Percentiles rank a stretch among this genome's conserved stretches.
phyloP scores from a whole-genome alignment of 1,140 invertebrate genomes.

The Drosophila insularis region DNA sequence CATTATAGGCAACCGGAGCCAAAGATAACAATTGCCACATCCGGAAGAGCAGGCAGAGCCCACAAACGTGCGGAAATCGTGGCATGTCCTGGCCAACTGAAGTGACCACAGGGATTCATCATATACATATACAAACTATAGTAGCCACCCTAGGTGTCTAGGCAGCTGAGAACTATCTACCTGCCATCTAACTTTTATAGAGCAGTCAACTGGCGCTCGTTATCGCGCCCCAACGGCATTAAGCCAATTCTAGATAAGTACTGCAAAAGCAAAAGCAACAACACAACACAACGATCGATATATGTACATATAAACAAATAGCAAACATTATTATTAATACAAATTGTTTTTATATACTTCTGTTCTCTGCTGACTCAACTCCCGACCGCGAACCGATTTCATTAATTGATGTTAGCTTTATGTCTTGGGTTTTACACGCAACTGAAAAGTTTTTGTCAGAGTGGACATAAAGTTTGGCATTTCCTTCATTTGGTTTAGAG shows the following conservation, averaged over 20 bases:
- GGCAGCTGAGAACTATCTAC: background rate
- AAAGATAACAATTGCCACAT: conserved; percentile 55
- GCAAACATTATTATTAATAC: conserved; percentile 59
- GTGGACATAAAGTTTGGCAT: conserved; percentile 89
- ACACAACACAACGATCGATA: conserved; percentile 39
- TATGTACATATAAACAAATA: conserved; percentile 63
- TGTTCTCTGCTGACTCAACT: conserved; percentile 33
- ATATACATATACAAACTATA: background rate
- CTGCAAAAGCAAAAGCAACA: conserved; percentile 4
- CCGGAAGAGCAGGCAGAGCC: conserved; percentile 52
- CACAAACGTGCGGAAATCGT: conserved; percentile 58
- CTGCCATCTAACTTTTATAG: conserved; percentile 1
- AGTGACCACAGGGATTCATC: background rate
- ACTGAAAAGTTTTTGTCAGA: conserved; percentile 85
- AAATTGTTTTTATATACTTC: conserved; percentile 36
- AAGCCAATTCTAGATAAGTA: conserved; percentile 71
- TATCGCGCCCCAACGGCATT: conserved; percentile 63
- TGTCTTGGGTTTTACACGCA: conserved; percentile 66
- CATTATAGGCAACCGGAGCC: conserved; percentile 43
- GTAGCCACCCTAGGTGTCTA: background rate
- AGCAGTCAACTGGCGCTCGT: conserved; percentile 23
- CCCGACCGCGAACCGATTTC: background rate
- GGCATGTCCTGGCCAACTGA: conserved; percentile 55
- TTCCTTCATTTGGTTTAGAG: conserved; percentile 88
- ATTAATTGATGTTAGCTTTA: conserved; percentile 21